phyloP scores from a whole-genome alignment of 23 tunicate genomes.

The Styela plicata region DNA sequence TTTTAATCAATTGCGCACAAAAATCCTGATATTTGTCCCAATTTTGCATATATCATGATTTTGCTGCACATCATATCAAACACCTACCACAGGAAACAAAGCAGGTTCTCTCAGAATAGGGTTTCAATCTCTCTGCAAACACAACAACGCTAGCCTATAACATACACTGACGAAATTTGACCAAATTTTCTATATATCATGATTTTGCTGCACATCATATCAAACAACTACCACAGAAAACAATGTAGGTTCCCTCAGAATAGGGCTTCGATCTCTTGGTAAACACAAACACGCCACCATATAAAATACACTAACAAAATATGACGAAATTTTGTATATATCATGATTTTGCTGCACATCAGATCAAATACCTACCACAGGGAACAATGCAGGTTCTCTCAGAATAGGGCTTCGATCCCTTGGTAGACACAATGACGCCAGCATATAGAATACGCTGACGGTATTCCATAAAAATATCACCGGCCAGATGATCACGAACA shows the following conservation, averaged over 20 bases:
- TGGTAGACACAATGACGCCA: slow-evolving; percentile 43
- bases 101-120: slow-evolving; percentile 50
- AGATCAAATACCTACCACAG: no score
- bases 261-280: slow-evolving; percentile 42
- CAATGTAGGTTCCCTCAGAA: slow-evolving; percentile 36
- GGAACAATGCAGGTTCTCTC: no score
- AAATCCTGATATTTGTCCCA: no score
- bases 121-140: slow-evolving; percentile 31
- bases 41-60: no score
- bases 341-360: no score
- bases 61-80: no score
- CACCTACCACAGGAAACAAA: slow-evolving; percentile 29
- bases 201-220: no score
- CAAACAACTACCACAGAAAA: no score
- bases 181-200: no score
- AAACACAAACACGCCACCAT: slow-evolving; percentile 34
- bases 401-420: no score
- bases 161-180: slow-evolving; percentile 31
- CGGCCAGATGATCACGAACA: slow-evolving; percentile 62
- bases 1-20: background rate
- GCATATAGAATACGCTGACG: slow-evolving; percentile 38
- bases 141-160: slow-evolving; percentile 38
- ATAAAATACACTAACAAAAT: slow-evolving; percentile 41
- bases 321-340: no score
- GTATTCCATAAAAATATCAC: slow-evolving; percentile 56